These are phyloP conservation scores for Centruroides sculpturatus DNA, from an alignment of 1,140 invertebrate genomes.

Conservation along the genomic window DNA sequence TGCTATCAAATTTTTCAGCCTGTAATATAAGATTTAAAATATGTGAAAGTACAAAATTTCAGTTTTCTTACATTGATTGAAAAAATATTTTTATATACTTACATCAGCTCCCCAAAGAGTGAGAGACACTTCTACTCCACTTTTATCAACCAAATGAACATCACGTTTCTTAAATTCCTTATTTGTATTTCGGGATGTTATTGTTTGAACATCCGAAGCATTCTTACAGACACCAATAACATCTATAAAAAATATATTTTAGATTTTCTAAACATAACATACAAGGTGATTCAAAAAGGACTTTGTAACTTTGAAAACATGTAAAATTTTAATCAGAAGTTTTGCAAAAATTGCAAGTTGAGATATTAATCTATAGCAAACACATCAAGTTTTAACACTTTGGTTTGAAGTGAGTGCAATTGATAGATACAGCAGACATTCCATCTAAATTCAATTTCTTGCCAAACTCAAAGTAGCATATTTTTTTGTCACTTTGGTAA, in stretches of 20 bases:
- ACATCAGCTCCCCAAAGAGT: constrained; percentile 38
- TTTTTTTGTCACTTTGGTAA: too few relatives aligned
- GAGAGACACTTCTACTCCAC: constrained; percentile 51
- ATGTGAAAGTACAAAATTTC: constrained; percentile 3
- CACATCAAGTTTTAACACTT: too few relatives aligned
- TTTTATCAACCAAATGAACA: constrained; percentile 69
- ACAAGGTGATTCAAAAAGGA: too few relatives aligned
- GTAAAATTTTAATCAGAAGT: too few relatives aligned
- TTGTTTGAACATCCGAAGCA: constrained; percentile 48
- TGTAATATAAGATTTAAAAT: constrained; percentile 27
- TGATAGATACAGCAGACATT: too few relatives aligned
- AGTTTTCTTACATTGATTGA: not conserved
- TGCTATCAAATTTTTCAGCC: constrained; percentile 68
- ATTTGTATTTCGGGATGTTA: constrained; percentile 55
- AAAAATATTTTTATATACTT: constrained; percentile 17
- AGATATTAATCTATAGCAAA: too few relatives aligned
- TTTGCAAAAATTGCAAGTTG: too few relatives aligned
- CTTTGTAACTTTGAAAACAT: too few relatives aligned
- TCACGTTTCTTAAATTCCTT: constrained; percentile 82
- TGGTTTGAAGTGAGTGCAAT: too few relatives aligned
- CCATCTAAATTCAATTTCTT: too few relatives aligned
- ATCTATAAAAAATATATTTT: constrained; percentile 40
- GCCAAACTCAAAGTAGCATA: too few relatives aligned
- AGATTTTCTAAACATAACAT: too few relatives aligned
- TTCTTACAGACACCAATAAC: constrained; percentile 77